Percentiles rank a stretch among this genome's conserved stretches.
phyloP scores from a whole-genome alignment of 2,888 invertebrate genomes.

The Periphyllus acericola region DNA sequence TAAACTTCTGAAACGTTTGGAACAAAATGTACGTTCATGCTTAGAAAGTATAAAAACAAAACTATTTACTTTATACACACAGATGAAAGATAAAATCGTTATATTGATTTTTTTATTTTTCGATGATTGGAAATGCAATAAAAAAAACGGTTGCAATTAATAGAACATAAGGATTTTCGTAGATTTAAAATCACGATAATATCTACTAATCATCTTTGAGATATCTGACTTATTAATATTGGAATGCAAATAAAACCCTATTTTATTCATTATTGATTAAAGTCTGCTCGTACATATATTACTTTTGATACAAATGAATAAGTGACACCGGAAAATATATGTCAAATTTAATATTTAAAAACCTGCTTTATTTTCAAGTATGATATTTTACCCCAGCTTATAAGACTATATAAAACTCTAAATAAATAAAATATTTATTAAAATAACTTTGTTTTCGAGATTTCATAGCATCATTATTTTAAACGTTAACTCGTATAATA shows the following conservation, averaged over 20 bases:
- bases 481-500: no score
- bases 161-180: neutral
- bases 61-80: neutral
- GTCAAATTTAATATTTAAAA: neutral
- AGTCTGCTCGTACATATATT: neutral
- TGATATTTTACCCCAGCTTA: neutral
- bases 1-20: slow-evolving; percentile 30
- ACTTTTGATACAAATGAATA: neutral
- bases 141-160: neutral
- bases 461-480: no score
- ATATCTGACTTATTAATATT: neutral
- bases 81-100: neutral
- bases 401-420: no score
- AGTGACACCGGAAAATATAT: neutral
- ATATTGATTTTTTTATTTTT: neutral
- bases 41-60: neutral
- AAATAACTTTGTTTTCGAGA: no score
- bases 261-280: neutral
- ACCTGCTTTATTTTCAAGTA: neutral
- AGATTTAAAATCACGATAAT: neutral
- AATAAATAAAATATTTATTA: no score
- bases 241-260: no score
- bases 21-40: slow-evolving; percentile 7
- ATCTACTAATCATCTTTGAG: neutral
- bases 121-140: slow-evolving; percentile 18